These are phyloP conservation scores for Gavialis gangeticus DNA, from an alignment of 2,113 vertebrate genomes.

Conservation along the genomic window DNA sequence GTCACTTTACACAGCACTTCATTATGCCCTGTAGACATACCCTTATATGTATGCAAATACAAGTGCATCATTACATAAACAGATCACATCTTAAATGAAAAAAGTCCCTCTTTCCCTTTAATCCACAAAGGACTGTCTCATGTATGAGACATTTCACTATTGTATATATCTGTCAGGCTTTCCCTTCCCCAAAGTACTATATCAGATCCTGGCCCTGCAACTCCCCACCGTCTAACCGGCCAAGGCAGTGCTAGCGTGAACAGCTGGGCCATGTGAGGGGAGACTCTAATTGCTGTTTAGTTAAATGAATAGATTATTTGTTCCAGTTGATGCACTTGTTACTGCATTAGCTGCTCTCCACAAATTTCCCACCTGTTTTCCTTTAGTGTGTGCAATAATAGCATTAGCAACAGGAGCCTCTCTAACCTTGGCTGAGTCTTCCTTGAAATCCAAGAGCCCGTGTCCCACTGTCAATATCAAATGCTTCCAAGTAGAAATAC, in stretches of 20 bases:
- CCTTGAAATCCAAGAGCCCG: rapidly evolving
- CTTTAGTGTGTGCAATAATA: neutral
- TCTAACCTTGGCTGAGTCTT: conserved; percentile 7
- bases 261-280: neutral
- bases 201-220: neutral
- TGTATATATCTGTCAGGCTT: neutral
- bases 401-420: neutral
- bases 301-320: neutral
- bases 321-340: conserved; percentile 19
- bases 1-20: too few species aligned
- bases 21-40: too few species aligned
- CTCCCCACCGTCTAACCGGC: neutral
- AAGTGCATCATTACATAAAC: too few species aligned
- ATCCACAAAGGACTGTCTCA: neutral
- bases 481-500: neutral
- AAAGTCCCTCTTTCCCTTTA: neutral
- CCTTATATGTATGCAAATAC: too few species aligned
- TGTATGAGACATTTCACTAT: neutral
- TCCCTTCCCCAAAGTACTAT: neutral
- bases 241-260: neutral
- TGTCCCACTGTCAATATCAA: rapidly evolving
- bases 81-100: too few species aligned
- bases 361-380: conserved; percentile 63
- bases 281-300: neutral
- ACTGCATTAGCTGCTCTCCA: conserved; percentile 40